Evolutionary conservation across 2,797 vertebrate species (phyloP).

Genomic region (Pantherophis alleghaniensis): DNA sequence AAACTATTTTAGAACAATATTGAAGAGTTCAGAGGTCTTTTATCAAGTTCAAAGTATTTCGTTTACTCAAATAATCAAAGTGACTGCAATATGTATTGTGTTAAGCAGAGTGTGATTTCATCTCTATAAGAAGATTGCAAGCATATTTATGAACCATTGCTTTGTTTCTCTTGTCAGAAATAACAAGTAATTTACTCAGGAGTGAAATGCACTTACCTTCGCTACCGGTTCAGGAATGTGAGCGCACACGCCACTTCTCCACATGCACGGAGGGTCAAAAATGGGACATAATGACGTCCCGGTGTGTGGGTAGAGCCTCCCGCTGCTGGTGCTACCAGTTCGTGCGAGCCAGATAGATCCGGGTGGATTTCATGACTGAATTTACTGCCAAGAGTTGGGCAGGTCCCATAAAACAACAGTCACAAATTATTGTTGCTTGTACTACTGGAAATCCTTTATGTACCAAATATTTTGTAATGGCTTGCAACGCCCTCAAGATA

Average conservation of each 20-base stretch:
- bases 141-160: neutral
- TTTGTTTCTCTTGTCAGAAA: neutral
- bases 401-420: neutral
- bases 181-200: neutral
- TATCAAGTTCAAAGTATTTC: neutral
- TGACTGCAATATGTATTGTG: neutral
- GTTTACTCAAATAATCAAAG: neutral
- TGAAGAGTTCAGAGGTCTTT: neutral
- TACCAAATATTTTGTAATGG: neutral
- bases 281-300: too few relatives aligned
- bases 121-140: neutral
- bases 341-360: too few relatives aligned
- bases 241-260: too few relatives aligned
- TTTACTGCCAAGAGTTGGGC: neutral
- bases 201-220: too few relatives aligned
- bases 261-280: too few relatives aligned
- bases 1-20: neutral
- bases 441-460: neutral
- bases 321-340: too few relatives aligned
- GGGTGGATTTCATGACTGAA: neutral
- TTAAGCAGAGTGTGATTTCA: neutral
- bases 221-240: too few relatives aligned
- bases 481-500: neutral
- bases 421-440: neutral
- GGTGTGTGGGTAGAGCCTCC: too few relatives aligned